Percentiles rank a stretch among this genome's conserved stretches.
These are phyloP conservation scores for Anhinga anhinga DNA, from an alignment of 2,113 vertebrate species.

Conservation along the genomic window DNA sequence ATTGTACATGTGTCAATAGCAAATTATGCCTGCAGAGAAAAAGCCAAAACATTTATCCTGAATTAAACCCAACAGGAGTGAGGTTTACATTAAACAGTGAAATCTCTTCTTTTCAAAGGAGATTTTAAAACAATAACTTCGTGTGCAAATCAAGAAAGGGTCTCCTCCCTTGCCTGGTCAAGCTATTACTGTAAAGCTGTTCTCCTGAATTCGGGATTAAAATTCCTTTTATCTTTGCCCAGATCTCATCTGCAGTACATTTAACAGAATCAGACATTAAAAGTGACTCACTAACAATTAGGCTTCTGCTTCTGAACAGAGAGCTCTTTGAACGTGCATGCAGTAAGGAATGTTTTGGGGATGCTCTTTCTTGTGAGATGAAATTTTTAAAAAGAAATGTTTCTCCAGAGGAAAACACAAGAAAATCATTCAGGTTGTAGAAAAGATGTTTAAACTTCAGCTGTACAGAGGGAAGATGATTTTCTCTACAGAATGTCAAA, in stretches of 20 bases:
- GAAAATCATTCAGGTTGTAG: neutral
- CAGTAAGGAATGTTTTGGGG: neutral
- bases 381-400: neutral
- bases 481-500: neutral
- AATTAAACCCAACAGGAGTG: neutral
- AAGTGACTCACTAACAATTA: constrained; percentile 19
- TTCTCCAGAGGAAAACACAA: neutral
- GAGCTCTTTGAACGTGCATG: neutral
- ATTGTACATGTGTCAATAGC: neutral
- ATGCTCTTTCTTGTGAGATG: neutral
- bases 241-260: neutral
- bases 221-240: constrained; percentile 3
- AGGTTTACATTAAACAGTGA: neutral
- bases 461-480: neutral
- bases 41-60: neutral
- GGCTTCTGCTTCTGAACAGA: neutral
- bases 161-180: constrained; percentile 6
- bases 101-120: constrained; percentile 4
- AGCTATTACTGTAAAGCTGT: neutral
- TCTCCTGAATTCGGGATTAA: neutral
- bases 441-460: neutral
- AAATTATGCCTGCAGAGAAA: constrained; percentile 7
- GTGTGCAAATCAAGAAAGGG: neutral
- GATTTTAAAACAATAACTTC: constrained; percentile 26
- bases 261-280: constrained; percentile 36